Base-by-base conservation (phyloP, 2,888 invertebrate species). In the Pogonocherus hispidulus region DNA sequence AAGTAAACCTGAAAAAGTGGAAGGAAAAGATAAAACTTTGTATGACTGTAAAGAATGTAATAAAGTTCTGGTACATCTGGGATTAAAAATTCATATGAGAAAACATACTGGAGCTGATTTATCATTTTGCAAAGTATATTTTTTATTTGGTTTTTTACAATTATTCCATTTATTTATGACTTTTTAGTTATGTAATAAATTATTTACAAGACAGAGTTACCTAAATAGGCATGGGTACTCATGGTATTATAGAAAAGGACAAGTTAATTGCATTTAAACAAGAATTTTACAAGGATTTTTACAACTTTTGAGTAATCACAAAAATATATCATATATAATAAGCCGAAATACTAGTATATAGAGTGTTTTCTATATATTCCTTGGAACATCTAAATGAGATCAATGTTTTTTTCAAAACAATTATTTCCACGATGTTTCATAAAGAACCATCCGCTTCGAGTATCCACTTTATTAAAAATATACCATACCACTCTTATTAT, bases 91-190 rank as follows among this genome's bases (percentile, higher is more conserved):
- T 1, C 91, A 92, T 75, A 90, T 91, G 89, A 87, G 91, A 0
- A 86, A 90, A 0, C 91, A 92, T 73, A 91, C 91, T 0, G 91
- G 91, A 5, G 63, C 78, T 22, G 80, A 82, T 75, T 67, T 82
- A 56, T 74, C 78, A 16, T 72, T 73, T 22, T 83, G 83, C 56
- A 77, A 79, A 72, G 84, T 84, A 78, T 27, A 9, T 14, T 56
- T 3, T 22, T 0, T 19, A 22, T 37, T 41, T 47, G 11, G 9
- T 19, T 60, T 56, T 37, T 2, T 46, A 27, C n/a, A 32, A n/a
- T n/a, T n/a, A 60, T 32, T 44, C n/a, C 46, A 41, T 35, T 2
- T 9, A n/a, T 37, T 35, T 44, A 46, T 22, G 2, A 14, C 23
- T 62, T 78, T 77, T 59, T 70, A 84, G 84, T 72, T 81, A 20